Evolutionary conservation across 2,113 vertebrate species (phyloP).

Genomic region (Rhineura floridana): DNA sequence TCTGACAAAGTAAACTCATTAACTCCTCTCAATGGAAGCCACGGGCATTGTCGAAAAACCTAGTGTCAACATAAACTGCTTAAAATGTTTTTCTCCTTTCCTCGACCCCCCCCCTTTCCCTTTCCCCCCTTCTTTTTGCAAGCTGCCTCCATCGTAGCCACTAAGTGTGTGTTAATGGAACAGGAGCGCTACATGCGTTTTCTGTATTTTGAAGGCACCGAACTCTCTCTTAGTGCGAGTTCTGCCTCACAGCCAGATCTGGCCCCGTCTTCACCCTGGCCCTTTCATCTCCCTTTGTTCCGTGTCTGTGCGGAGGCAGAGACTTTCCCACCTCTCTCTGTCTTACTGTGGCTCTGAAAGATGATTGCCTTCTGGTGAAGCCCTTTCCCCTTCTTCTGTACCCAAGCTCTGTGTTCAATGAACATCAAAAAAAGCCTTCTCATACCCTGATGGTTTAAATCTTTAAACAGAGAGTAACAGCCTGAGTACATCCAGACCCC

Average conservation of each 20-base stretch:
- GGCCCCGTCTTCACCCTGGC: slow-evolving; percentile 87
- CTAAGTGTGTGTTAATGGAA: slow-evolving; percentile 80
- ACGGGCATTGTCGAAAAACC: slow-evolving; percentile 72
- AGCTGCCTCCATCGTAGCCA: slow-evolving; percentile 58
- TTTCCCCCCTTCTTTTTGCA: slow-evolving; percentile 29
- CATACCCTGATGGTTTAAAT: slow-evolving; percentile 99
- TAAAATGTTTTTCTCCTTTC: slow-evolving; percentile 54
- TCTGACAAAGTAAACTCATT: slow-evolving; percentile 79
- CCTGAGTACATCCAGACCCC: slow-evolving; percentile 95
- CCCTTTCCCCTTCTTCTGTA: slow-evolving; percentile 90
- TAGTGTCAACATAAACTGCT: slow-evolving; percentile 72
- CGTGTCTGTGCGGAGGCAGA: slow-evolving; percentile 82
- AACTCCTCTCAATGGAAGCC: slow-evolving; percentile 77
- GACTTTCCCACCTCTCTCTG: slow-evolving; percentile 86
- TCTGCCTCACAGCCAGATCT: slow-evolving; percentile 90
- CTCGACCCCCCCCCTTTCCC: background rate
- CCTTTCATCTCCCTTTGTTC: slow-evolving; percentile 97
- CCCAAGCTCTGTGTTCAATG: slow-evolving; percentile 93
- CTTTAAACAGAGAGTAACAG: slow-evolving; percentile 99
- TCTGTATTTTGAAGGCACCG: slow-evolving; percentile 65
- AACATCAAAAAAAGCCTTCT: slow-evolving; percentile 97
- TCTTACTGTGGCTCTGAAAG: slow-evolving; percentile 89
- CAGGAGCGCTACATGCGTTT: slow-evolving; percentile 75
- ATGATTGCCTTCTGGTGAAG: slow-evolving; percentile 93
- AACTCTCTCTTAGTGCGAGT: slow-evolving; percentile 77